Percentiles rank a stretch among this genome's conserved stretches.
Conservation (phyloP, 2,888 invertebrate species). For the Agriopis leucophaearia region DNA sequence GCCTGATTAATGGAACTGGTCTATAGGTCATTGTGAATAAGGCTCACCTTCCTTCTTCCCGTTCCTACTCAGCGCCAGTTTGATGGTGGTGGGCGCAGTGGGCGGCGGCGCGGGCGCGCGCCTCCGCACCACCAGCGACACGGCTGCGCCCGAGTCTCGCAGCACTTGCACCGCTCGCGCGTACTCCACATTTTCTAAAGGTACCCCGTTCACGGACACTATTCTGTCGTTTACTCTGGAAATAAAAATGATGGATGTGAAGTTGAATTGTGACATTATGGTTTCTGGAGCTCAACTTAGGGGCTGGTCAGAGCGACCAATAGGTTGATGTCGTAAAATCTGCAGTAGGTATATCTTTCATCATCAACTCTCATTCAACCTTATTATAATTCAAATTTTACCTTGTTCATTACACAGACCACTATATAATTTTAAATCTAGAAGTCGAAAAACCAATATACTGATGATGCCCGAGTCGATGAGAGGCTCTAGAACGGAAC, state of each 20-base stretch:
- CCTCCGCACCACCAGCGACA: slow-evolving; percentile 95
- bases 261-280: neutral
- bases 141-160: slow-evolving; percentile 95
- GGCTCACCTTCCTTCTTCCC: slow-evolving; percentile 96
- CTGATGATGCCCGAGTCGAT: too few species aligned
- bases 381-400: too few species aligned
- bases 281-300: neutral
- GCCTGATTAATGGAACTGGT: too few species aligned
- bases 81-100: slow-evolving; percentile 87
- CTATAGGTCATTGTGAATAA: neutral
- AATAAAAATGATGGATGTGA: neutral
- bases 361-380: too few species aligned
- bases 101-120: slow-evolving; percentile 88
- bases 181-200: slow-evolving; percentile 98
- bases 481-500: too few species aligned
- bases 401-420: too few species aligned
- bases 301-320: neutral
- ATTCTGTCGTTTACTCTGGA: slow-evolving; percentile 98
- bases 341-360: too few species aligned
- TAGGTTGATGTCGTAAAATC: too few species aligned
- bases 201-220: slow-evolving; percentile 97
- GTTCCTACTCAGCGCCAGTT: slow-evolving; percentile 95
- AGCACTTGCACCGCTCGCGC: slow-evolving; percentile 96
- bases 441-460: too few species aligned
- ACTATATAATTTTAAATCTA: too few species aligned